Evolutionary conservation across 1,140 invertebrate genomes (phyloP).

Genomic region (Drosophila pectinifera): DNA sequence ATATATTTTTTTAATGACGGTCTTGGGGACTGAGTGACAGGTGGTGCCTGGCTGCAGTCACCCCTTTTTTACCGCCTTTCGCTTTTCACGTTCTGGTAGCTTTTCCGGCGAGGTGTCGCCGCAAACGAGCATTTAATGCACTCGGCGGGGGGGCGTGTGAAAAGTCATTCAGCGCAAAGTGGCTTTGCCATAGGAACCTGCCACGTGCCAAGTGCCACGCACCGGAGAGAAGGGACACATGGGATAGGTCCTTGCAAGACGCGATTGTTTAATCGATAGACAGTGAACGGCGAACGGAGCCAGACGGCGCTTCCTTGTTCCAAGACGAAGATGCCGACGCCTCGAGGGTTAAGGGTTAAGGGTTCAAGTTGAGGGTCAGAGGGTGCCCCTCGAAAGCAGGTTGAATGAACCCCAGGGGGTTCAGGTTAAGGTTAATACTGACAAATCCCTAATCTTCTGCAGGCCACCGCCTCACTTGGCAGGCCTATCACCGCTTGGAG

Average conservation of each 20-base stretch:
- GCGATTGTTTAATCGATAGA: slow-evolving; percentile 75
- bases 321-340: slow-evolving; percentile 13
- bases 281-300: neutral
- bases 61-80: slow-evolving; percentile 12
- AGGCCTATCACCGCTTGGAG: slow-evolving; percentile 90
- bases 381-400: slow-evolving; percentile 1
- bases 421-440: neutral
- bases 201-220: slow-evolving; percentile 45
- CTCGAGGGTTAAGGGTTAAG: neutral
- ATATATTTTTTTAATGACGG: slow-evolving; percentile 85
- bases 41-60: slow-evolving; percentile 24
- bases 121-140: slow-evolving; percentile 78
- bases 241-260: slow-evolving; percentile 39
- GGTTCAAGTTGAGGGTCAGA: slow-evolving; percentile 10
- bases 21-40: slow-evolving; percentile 45
- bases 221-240: slow-evolving; percentile 6
- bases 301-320: neutral
- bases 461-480: slow-evolving; percentile 93
- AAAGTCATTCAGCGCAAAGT: slow-evolving; percentile 75
- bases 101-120: slow-evolving; percentile 58
- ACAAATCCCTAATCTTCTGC: neutral
- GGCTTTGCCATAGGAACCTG: slow-evolving; percentile 58
- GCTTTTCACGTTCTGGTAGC: slow-evolving; percentile 9
- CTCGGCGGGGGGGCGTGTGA: slow-evolving; percentile 58
- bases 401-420: slow-evolving; percentile 20